These are phyloP conservation scores for Bradysia coprophila DNA, from an alignment of 1,140 invertebrate genomes.

Conservation along the genomic window DNA sequence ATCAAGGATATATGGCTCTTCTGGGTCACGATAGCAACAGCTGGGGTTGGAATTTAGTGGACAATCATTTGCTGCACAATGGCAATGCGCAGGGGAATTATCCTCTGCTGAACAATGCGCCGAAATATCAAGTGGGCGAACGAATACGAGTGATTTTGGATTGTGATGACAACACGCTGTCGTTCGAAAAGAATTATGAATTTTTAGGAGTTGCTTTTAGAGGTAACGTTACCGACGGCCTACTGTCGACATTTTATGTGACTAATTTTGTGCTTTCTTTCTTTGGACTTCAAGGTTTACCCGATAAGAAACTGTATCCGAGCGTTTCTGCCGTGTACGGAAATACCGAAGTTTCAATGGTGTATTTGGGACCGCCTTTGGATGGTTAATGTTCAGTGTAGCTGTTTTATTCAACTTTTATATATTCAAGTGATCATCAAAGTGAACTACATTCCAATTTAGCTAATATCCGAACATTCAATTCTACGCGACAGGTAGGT, in stretches of 20 bases:
- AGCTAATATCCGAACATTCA: too few relatives aligned
- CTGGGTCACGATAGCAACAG: constrained; percentile 91
- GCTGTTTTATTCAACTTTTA: neutral
- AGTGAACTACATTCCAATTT: too few relatives aligned
- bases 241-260: neutral
- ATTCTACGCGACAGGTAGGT: too few relatives aligned
- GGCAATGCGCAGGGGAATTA: constrained; percentile 91
- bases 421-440: too few relatives aligned
- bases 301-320: constrained; percentile 85
- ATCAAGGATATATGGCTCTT: constrained; percentile 86
- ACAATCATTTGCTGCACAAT: constrained; percentile 94
- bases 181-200: constrained; percentile 97
- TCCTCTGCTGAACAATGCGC: constrained; percentile 89
- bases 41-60: constrained; percentile 98
- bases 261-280: constrained; percentile 3
- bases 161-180: constrained; percentile 91
- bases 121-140: constrained; percentile 96
- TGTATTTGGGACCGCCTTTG: constrained; percentile 86
- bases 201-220: constrained; percentile 95
- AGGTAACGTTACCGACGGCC: constrained; percentile 34
- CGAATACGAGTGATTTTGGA: constrained; percentile 91
- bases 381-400: constrained; percentile 91
- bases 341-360: constrained; percentile 99
- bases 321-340: constrained; percentile 96
- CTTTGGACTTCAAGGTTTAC: constrained; percentile 48